Evolutionary conservation across 2,113 vertebrate genomes (phyloP).

Genomic region (Amblyopsis rosae): DNA sequence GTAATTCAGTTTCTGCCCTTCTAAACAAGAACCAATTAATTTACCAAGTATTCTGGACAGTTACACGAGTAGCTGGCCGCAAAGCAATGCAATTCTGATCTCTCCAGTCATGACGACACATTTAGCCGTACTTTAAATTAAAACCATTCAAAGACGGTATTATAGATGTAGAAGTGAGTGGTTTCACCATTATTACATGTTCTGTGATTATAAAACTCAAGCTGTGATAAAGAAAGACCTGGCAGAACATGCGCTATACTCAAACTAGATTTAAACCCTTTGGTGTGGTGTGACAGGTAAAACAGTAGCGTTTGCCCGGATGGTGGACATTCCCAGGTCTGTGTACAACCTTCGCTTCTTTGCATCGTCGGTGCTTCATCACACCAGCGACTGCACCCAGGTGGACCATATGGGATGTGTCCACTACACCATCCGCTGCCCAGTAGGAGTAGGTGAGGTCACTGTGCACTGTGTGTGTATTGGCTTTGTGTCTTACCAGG

Average conservation of each 20-base stretch:
- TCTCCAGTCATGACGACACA: too few relatives aligned
- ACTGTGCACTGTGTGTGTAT: neutral
- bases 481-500: neutral
- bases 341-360: conserved; percentile 94
- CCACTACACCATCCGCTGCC: conserved; percentile 86
- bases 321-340: conserved; percentile 87
- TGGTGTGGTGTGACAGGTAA: conserved; percentile 79
- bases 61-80: too few relatives aligned
- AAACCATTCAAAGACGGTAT: too few relatives aligned
- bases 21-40: neutral
- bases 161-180: too few relatives aligned
- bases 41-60: neutral
- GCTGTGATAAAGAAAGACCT: too few relatives aligned
- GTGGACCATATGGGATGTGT: conserved; percentile 86
- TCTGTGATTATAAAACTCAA: too few relatives aligned
- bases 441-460: conserved; percentile 89
- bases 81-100: too few relatives aligned
- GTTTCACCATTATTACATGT: too few relatives aligned
- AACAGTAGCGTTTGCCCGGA: conserved; percentile 84
- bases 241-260: too few relatives aligned
- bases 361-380: conserved; percentile 87
- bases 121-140: too few relatives aligned
- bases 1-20: neutral
- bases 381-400: conserved; percentile 84
- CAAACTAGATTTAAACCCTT: too few relatives aligned